Conservation (phyloP, 2,113 vertebrate species). For the Ophthalmolycus amberensis region DNA sequence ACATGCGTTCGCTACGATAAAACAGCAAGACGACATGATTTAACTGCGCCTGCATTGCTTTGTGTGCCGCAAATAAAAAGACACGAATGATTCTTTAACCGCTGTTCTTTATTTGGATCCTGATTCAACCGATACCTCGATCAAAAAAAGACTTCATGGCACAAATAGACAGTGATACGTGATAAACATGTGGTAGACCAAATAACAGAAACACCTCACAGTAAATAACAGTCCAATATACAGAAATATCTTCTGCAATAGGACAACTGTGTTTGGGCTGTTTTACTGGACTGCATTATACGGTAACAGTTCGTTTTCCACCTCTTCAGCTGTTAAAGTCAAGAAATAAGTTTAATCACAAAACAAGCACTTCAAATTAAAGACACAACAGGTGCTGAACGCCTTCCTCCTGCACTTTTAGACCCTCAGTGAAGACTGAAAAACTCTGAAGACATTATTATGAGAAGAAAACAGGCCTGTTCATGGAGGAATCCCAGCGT, state of each 20-base stretch:
- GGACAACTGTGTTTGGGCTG: not conserved
- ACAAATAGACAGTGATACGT: conserved; percentile 14
- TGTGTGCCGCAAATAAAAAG: conserved; percentile 33
- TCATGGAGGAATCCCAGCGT: conserved; percentile 13
- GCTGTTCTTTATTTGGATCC: conserved; percentile 32
- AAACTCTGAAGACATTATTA: conserved; percentile 9
- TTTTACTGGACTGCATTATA: not conserved
- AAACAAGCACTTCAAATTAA: too few relatives aligned
- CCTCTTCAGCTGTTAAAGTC: not conserved
- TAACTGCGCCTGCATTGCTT: not conserved
- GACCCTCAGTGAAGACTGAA: conserved; percentile 10
- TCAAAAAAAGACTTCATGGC: conserved; percentile 25
- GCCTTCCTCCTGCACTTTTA: not conserved
- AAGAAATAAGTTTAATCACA: too few relatives aligned
- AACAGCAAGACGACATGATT: conserved; percentile 46
- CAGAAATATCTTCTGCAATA: not conserved
- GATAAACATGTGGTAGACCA: conserved; percentile 1
- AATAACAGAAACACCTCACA: conserved; percentile 16
- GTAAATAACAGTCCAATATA: not conserved
- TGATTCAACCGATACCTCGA: conserved; percentile 20
- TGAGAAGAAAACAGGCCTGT: conserved; percentile 6
- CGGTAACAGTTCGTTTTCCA: not conserved
- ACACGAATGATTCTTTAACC: not conserved
- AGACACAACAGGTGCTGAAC: too few relatives aligned
- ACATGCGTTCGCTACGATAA: conserved; percentile 33